These are phyloP conservation scores for Lordiphosa stackelbergi DNA, from an alignment of 1,140 invertebrate species.

Conservation along the genomic window DNA sequence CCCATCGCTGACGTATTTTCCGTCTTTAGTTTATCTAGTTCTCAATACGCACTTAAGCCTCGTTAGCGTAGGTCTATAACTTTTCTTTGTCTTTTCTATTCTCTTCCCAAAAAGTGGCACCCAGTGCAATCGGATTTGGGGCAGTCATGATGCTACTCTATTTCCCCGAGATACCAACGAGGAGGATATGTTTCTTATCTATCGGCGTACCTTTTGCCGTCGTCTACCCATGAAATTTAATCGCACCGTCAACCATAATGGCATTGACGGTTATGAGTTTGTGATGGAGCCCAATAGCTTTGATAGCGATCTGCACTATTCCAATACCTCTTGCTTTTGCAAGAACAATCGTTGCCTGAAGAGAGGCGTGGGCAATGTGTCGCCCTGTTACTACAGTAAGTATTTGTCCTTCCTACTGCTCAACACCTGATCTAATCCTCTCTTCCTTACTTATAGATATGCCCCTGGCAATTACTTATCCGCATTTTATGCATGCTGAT, in stretches of 20 bases:
- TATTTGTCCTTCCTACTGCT: slow-evolving; percentile 10
- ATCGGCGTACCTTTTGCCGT: slow-evolving; percentile 84
- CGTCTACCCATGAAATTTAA: slow-evolving; percentile 80
- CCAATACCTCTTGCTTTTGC: slow-evolving; percentile 67
- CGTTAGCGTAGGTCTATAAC: too few relatives aligned
- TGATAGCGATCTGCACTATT: slow-evolving; percentile 66
- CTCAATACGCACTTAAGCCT: too few relatives aligned
- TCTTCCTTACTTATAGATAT: slow-evolving; percentile 78
- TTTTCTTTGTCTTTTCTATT: neutral
- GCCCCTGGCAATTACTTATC: slow-evolving; percentile 85
- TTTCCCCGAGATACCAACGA: slow-evolving; percentile 80
- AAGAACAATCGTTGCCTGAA: slow-evolving; percentile 82
- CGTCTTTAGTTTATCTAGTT: too few relatives aligned
- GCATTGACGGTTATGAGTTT: slow-evolving; percentile 77
- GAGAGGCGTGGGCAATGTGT: slow-evolving; percentile 82
- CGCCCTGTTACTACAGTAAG: slow-evolving; percentile 86
- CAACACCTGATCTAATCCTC: neutral
- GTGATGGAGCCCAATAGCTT: slow-evolving; percentile 79
- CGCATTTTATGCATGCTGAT: slow-evolving; percentile 87
- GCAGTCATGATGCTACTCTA: slow-evolving; percentile 81
- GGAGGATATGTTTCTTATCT: slow-evolving; percentile 80
- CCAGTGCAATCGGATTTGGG: slow-evolving; percentile 80
- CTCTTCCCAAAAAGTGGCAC: slow-evolving; percentile 68
- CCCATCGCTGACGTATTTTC: too few relatives aligned
- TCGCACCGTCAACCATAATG: slow-evolving; percentile 31